Base-by-base conservation (phyloP, 2,113 vertebrate genomes). In the Ceuthmochares aereus region DNA sequence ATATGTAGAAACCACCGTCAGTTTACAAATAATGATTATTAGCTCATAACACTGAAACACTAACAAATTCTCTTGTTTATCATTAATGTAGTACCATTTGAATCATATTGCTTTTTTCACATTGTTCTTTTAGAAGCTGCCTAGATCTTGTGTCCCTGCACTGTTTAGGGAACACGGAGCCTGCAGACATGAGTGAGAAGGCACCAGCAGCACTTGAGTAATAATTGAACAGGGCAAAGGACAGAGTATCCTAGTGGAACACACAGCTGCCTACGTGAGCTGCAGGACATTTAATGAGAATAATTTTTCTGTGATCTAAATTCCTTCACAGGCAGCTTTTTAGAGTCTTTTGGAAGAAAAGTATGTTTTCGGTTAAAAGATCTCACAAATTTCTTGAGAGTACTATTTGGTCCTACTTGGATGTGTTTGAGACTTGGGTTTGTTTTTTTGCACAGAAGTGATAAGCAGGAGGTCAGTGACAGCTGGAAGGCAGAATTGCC, bases 121-220 rank as follows among this genome's bases (percentile, higher is more conserved):
- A 2, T 21, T 36, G 8, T 37, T 14, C 17, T 77, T 47, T 66
- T 29, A 42, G 20, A 1, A 60, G 55, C 40, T 80, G 40, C 29
- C 51, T 10, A 42, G 78, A n/a, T 18, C 17, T 16, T n/a, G n/a
- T 45, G n/a, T 34, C 6, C 7, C 13, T 55, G 40, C 23, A 2
- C 18, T 52, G n/a, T 1, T 40, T 52, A 27, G 34, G 30, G 22
- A 70, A 1, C 21, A 14, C 12, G 67, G 81, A 23, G 25, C 10
- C 47, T 49, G 42, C 13, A 43, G 51, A 49, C 18, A 5, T 14
- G 14, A 29, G 19, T 34, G 14, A 47, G 22, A 32, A 52, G 34
- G 43, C 7, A 2, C 21, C 34, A n/a, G 17, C 0, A 80, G 42
- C 12, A 11, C 30, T 8, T 0, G 2, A 47, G 17, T 5, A 25